Evolutionary conservation across 2,888 invertebrate species (phyloP).

Genomic region (Athripsodes cinereus): DNA sequence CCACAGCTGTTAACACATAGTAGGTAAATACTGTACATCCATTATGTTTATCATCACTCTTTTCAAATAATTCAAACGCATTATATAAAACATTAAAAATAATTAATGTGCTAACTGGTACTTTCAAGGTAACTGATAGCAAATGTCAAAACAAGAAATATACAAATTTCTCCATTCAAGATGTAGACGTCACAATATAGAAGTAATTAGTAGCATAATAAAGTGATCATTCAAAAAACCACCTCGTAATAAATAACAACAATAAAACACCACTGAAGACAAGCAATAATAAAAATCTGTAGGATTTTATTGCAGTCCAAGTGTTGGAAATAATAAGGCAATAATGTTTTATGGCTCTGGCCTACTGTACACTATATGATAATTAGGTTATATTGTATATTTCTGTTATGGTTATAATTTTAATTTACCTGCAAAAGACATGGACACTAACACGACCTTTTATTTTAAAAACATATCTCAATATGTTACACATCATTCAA

Average conservation of each 20-base stretch:
- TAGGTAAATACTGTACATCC: too few relatives aligned
- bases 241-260: neutral
- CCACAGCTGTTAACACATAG: too few relatives aligned
- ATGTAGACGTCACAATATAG: too few relatives aligned
- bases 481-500: conserved; percentile 5
- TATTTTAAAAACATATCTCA: conserved; percentile 9
- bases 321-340: conserved; percentile 21
- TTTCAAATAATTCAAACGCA: too few relatives aligned
- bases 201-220: too few relatives aligned
- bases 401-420: neutral
- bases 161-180: too few relatives aligned
- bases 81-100: too few relatives aligned
- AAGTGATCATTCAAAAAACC: neutral
- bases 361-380: conserved; percentile 21
- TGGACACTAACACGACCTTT: conserved; percentile 2
- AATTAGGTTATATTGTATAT: conserved; percentile 14
- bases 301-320: conserved; percentile 16
- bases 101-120: too few relatives aligned
- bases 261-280: neutral
- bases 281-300: conserved; percentile 6
- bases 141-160: too few relatives aligned
- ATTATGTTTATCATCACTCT: too few relatives aligned
- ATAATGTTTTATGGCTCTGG: conserved; percentile 25
- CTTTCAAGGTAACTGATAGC: too few relatives aligned
- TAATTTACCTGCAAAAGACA: conserved; percentile 22